Evolutionary conservation across 2,797 vertebrate species (phyloP), one percentile per base, ranked within the genome.

Genomic region (Crocidura indochinensis): DNA sequence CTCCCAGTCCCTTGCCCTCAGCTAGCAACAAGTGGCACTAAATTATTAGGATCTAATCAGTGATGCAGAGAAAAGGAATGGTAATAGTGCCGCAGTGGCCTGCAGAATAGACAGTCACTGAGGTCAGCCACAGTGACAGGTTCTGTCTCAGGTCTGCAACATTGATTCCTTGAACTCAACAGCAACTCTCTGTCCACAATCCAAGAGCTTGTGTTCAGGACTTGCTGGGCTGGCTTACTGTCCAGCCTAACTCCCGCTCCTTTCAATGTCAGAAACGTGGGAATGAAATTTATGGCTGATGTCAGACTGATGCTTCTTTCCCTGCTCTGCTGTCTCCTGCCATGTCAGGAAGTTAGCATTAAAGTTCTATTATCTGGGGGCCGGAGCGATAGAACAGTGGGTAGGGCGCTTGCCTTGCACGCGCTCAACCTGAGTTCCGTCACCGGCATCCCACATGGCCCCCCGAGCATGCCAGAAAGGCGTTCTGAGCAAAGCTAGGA

Each of bases 281-380:
- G 96, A 87, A 22, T 49, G 87, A 81, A 53, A 72, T 31, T 19
- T 0, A 0, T 24, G 27, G 46, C 38, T 38, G 38, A 38, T 38
- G 38, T 91, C 68, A 62, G 49, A 94, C 0, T 60, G 24, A 78
- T 80, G 46, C 68, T 95, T 94, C 84, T 69, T 80, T 91, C 78
- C 82, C 72, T 72, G 91, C 27, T 94, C n/a, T 81, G 64, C 67
- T 60, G 67, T 74, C 67, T 69, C 85, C 89, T 92, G 38, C 17
- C 90, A 22, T 72, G 80, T 26, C 90, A 96, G 91, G 86, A 96
- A 96, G 73, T 26, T 90, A 38, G 62, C 74, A 89, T 38, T 88
- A 1, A 93, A 79, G 51, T 51, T 91, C 87, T 93, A 27, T 20
- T 82, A 62, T 0, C 10, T n/a, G 53, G 51, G n/a, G n/a, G n/a